phyloP scores from a whole-genome alignment of 2,888 invertebrate species.

The Rugalucina vietnamica region DNA sequence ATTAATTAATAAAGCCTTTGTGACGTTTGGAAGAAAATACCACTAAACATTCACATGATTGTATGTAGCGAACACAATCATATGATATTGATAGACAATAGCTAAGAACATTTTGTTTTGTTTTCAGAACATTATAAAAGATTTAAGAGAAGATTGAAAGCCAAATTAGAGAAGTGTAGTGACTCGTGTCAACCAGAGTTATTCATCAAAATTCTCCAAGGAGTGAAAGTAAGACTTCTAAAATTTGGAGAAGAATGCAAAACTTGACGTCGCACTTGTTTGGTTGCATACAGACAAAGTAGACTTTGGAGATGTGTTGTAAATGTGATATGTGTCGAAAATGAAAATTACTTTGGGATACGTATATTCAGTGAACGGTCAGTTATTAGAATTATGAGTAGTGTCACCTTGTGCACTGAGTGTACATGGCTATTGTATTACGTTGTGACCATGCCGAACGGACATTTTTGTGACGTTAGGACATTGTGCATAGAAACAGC shows the following conservation, averaged over 20 bases:
- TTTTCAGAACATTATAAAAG: conserved; percentile 70
- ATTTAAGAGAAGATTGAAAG: conserved; percentile 66
- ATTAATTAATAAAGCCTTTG: too few species aligned
- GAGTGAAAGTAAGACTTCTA: conserved; percentile 49
- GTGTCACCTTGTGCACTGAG: too few species aligned
- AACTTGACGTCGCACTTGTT: too few species aligned
- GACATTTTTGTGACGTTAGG: too few species aligned
- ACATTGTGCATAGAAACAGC: too few species aligned
- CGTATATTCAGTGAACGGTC: too few species aligned
- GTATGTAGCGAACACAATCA: too few species aligned
- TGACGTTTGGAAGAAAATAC: too few species aligned
- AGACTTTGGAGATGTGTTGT: neutral
- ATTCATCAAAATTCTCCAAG: conserved; percentile 59
- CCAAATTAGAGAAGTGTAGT: conserved; percentile 61
- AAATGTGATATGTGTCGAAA: neutral
- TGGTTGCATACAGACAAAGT: neutral
- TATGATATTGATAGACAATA: too few species aligned
- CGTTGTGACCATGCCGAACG: too few species aligned
- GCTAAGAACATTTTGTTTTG: conserved; percentile 28
- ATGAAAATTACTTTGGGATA: neutral
- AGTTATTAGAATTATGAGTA: neutral
- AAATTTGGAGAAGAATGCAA: conserved; percentile 58
- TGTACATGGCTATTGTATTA: too few species aligned
- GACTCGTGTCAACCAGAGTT: conserved; percentile 52
- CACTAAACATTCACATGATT: too few species aligned